phyloP scores from a whole-genome alignment of 2,113 vertebrate species.

The Nycticorax nycticorax region DNA sequence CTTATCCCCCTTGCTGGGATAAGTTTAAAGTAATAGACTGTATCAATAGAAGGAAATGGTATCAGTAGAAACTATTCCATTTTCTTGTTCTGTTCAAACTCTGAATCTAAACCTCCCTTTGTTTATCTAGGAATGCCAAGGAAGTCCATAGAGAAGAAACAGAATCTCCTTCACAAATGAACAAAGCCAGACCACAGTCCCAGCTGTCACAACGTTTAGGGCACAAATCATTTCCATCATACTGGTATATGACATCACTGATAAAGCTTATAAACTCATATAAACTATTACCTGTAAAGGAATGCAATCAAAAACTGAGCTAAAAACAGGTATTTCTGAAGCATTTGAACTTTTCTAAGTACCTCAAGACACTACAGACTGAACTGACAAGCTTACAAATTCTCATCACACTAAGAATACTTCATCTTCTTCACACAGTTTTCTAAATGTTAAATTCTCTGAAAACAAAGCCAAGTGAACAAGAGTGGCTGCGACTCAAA shows the following conservation, averaged over 20 bases:
- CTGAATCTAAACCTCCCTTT: neutral
- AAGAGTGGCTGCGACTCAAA: neutral
- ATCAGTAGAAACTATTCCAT: neutral
- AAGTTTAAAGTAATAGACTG: neutral
- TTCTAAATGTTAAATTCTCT: neutral
- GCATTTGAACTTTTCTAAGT: neutral
- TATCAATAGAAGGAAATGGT: neutral
- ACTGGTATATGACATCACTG: neutral
- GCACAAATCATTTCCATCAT: neutral
- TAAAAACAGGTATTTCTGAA: neutral
- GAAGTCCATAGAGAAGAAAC: neutral
- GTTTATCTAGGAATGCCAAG: neutral
- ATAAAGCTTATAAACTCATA: neutral
- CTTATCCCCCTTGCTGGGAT: neutral
- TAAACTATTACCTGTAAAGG: neutral
- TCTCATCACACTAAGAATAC: neutral
- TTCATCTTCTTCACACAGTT: neutral
- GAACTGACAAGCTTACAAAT: neutral
- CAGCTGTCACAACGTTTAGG: neutral
- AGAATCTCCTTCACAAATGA: neutral
- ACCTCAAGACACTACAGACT: neutral
- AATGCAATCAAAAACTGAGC: neutral
- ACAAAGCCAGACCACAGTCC: neutral
- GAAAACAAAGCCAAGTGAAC: neutral
- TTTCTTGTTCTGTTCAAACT: neutral